Conservation (phyloP, 2,888 invertebrate genomes). For the Dendrolimus pini region DNA sequence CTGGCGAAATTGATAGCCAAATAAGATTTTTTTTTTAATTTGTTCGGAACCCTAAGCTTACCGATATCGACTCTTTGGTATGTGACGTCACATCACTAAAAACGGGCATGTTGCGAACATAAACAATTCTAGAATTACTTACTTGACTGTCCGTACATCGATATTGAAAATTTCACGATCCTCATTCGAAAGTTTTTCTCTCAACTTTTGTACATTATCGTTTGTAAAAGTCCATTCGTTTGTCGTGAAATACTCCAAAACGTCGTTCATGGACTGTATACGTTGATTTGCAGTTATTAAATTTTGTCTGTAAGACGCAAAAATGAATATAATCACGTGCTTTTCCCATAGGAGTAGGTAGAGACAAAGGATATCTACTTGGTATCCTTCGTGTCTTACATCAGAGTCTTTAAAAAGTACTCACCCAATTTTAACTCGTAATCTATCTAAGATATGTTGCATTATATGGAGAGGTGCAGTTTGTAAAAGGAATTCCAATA, state of each 20-base stretch:
- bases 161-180: not conserved
- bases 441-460: not conserved
- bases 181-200: not conserved
- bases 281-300: not conserved
- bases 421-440: not conserved
- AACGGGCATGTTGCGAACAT: too few relatives aligned
- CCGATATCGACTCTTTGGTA: too few relatives aligned
- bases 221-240: not conserved
- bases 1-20: too few relatives aligned
- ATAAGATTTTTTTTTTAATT: too few relatives aligned
- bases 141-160: not conserved
- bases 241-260: not conserved
- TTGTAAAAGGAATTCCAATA: conserved; percentile 1
- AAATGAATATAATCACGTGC: too few relatives aligned
- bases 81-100: too few relatives aligned
- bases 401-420: too few relatives aligned
- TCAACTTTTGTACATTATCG: not conserved
- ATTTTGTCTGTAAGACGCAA: not conserved
- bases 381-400: too few relatives aligned
- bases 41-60: too few relatives aligned
- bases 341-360: too few relatives aligned
- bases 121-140: not conserved
- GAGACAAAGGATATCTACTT: too few relatives aligned
- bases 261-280: not conserved
- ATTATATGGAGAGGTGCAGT: not conserved